A percentile compares a stretch with the other conserved stretches of the same genome.
phyloP scores from a whole-genome alignment of 2,888 invertebrate species.

The Baccha elongata region DNA sequence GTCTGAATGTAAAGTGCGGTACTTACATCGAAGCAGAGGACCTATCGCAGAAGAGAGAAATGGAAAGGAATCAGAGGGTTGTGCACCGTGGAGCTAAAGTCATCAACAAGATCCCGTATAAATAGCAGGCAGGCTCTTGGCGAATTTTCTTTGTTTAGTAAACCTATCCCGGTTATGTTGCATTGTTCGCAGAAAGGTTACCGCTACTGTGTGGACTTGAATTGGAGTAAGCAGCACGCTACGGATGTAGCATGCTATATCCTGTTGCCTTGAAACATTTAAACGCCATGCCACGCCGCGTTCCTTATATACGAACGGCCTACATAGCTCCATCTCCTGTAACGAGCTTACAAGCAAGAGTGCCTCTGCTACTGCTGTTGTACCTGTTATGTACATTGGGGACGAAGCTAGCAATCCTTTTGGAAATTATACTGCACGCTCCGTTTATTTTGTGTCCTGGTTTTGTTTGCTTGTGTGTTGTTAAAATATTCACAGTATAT shows the following conservation, averaged over 20 bases:
- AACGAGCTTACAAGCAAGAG: constrained; percentile 1
- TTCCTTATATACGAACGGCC: constrained; percentile 26
- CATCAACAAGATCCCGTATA: constrained; percentile 57
- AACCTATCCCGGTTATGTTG: constrained; percentile 46
- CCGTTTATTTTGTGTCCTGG: constrained; percentile 67
- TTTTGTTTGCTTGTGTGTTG: constrained; percentile 67
- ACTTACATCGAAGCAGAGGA: constrained; percentile 63
- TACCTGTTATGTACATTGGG: constrained; percentile 19
- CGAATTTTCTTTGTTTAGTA: constrained; percentile 68
- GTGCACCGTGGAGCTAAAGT: constrained; percentile 31
- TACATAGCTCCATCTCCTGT: constrained; percentile 13
- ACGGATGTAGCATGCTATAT: constrained; percentile 69
- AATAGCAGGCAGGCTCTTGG: constrained; percentile 52
- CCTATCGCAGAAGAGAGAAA: constrained; percentile 24
- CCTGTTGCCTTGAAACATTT: constrained; percentile 70
- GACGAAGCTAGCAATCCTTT: constrained; percentile 56
- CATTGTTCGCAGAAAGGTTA: constrained; percentile 53
- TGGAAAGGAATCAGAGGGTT: neutral
- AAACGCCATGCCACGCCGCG: constrained; percentile 39
- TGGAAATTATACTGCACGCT: constrained; percentile 51
- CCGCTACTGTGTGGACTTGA: constrained; percentile 51
- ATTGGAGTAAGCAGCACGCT: constrained; percentile 62
- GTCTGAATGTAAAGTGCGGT: constrained; percentile 62
- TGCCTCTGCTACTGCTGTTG: neutral
- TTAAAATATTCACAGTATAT: constrained; percentile 69